These are phyloP conservation scores for Protaetia brevitarsis DNA, from an alignment of 1,140 invertebrate genomes.

Conservation along the genomic window DNA sequence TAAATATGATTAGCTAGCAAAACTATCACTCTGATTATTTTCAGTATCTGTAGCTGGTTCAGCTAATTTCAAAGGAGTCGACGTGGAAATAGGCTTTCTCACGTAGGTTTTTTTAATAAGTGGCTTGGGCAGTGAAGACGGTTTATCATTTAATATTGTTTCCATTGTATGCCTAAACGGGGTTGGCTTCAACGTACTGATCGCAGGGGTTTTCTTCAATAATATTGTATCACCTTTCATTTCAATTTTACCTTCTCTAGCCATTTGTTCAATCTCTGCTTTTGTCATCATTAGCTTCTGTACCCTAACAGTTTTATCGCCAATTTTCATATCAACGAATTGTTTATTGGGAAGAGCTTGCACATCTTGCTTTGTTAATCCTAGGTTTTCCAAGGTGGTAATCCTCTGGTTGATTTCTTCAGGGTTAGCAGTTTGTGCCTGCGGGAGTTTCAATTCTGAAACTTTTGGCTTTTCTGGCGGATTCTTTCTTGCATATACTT, in stretches of 20 bases:
- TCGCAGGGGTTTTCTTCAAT: slow-evolving; percentile 30
- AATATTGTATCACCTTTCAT: slow-evolving; percentile 51
- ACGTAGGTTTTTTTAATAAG: slow-evolving; percentile 30
- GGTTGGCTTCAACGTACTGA: background rate
- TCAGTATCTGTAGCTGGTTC: background rate
- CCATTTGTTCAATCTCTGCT: slow-evolving; percentile 58
- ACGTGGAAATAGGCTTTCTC: background rate
- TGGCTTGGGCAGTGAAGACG: background rate
- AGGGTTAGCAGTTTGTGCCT: slow-evolving; percentile 26
- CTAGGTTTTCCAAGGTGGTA: slow-evolving; percentile 28
- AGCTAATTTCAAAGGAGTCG: background rate
- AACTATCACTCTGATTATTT: background rate
- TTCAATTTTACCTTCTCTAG: slow-evolving; percentile 56
- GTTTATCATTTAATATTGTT: slow-evolving; percentile 26
- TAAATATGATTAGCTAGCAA: background rate
- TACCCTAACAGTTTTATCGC: slow-evolving; percentile 57
- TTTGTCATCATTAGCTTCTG: slow-evolving; percentile 61
- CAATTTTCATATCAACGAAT: slow-evolving; percentile 55
- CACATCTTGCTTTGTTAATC: slow-evolving; percentile 29
- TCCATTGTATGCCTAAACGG: slow-evolving; percentile 24
- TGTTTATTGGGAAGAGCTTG: slow-evolving; percentile 38
- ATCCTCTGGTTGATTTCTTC: slow-evolving; percentile 36
- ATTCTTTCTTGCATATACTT: slow-evolving; percentile 42
- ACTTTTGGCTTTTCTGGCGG: slow-evolving; percentile 28
- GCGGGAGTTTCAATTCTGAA: slow-evolving; percentile 3